Evolutionary conservation across 1,140 invertebrate genomes (phyloP).

Genomic region (Medauroidea extradentata): DNA sequence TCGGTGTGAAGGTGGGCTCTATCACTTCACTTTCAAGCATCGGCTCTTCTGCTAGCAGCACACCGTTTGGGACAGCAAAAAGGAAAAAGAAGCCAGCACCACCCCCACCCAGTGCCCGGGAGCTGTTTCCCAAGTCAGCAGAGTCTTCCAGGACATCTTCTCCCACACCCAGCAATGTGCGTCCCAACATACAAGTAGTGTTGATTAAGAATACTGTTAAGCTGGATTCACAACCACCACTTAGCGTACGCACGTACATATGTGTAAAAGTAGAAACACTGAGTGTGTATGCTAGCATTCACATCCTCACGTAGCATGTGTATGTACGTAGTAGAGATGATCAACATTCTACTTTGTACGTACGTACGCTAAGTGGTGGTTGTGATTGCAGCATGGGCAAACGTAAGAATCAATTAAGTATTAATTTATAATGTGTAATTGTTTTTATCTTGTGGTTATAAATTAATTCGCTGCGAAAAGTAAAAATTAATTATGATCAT

Average conservation of each 20-base stretch:
- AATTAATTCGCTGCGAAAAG: neutral
- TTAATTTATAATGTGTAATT: neutral
- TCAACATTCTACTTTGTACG: neutral
- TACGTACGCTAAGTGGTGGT: too few species aligned
- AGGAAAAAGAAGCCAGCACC: constrained; percentile 66
- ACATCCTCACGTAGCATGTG: too few species aligned
- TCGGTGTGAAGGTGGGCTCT: constrained; percentile 23
- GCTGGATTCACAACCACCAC: too few species aligned
- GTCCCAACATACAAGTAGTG: constrained; percentile 16
- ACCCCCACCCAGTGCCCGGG: constrained; percentile 51
- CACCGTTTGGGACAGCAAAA: neutral
- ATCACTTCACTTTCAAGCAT: constrained; percentile 39
- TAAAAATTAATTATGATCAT: too few species aligned
- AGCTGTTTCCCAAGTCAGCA: constrained; percentile 26
- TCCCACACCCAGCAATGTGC: constrained; percentile 40
- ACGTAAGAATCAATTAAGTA: too few species aligned
- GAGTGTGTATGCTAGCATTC: too few species aligned
- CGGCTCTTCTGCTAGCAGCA: constrained; percentile 41
- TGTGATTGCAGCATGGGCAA: too few species aligned
- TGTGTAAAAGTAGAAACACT: too few species aligned
- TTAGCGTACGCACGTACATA: too few species aligned
- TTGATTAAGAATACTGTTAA: neutral
- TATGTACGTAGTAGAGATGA: too few species aligned
- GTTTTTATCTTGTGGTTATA: neutral
- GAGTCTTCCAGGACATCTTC: constrained; percentile 27